Evolutionary conservation across 2,797 vertebrate species (phyloP), one percentile per base, ranked within the genome.

Genomic region (Fratercula arctica): DNA sequence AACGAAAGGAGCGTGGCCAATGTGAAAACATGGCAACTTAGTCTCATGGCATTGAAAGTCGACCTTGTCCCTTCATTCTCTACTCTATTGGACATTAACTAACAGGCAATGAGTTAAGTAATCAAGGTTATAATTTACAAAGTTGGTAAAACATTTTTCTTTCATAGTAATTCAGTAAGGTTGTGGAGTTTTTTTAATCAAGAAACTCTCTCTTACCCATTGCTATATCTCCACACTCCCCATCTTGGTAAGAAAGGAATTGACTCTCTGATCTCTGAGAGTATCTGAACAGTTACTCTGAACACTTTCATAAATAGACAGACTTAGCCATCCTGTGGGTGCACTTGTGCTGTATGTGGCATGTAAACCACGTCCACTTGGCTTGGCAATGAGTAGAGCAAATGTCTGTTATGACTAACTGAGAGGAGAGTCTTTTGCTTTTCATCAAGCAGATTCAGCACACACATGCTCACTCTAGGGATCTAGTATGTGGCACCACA

Each of bases 271-370:
- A 31, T 76, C 17, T 82, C 59, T 64, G 28, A 87, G 45, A 68
- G 9, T 21, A 68, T 45, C 53, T 68, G 60, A 91, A 28, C 25
- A 54, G 35, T 51, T 85, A 33, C 14, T 33, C 17, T 81, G 61
- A 89, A 33, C 19, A 19, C 26, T 54, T 63, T 31, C n/a, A 29
- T 0, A 0, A 67, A 72, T 4, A 84, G 54, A 29, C 48, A 92
- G 54, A 66, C 11, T 63, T 64, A 92, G 35, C 8, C 26, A 56
- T 21, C 19, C 63, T 51, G 28, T 33, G 29, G 26, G 8, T 56
- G 31, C 16, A 41, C 13, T 50, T 2, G 1, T 10, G 17, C 16
- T 41, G 8, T 25, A 57, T 0, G 1, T n/a, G 54, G 24, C 16
- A 59, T 28, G 5, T 39, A 51, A 89, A 56, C 39, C 74, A 60